Base-by-base conservation (phyloP, 2,888 invertebrate species). In the Spatulosminthurus flaviceps region DNA sequence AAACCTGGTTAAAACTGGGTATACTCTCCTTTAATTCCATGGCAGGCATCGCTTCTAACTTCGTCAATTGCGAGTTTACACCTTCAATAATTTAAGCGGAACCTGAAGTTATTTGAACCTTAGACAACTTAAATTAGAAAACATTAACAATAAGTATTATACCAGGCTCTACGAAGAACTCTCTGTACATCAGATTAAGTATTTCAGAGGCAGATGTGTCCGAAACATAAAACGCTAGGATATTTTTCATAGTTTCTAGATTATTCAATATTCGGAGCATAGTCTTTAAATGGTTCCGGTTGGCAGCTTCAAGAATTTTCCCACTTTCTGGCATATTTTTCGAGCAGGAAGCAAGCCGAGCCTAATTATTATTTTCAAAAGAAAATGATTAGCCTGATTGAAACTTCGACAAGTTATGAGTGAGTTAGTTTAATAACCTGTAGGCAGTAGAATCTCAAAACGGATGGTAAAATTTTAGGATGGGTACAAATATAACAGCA, bases 1-100 rank as follows among this genome's bases (percentile, higher is more conserved):
- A 34, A 24, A 78, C 26, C n/a, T 78, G 71, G 11, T 72, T 13
- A n/a, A 61, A 78, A 22, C 41, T 51, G 0, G 78, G 72, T 24
- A 72, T 66, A 61, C 61, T 72, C 26, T 71, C 22, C 16, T 71
- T 78, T 19, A 78, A 21, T 21, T 64, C 60, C 34, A 34, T 51
- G 7, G 71, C 64, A 1, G 78, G 72, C 71, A 78, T 72, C 41
- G 61, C 61, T 29, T 78, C 78, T 72, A 78, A 71, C 60, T 78
- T 78, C 4, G 78, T 78, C 26, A 34, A 19, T 24, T 72, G 72
- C 7, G 72, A 72, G n/a, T 60, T 28, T 16, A 75, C 19, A 2
- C 75, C 75, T 75, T 21, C 61, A 26, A 1, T 22, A 43, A 72
- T 29, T 4, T 4, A 19, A 34, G n/a, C n/a, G n/a, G n/a, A n/a